phyloP scores from a whole-genome alignment of 2,888 invertebrate genomes.

The Nudaria mundana region DNA sequence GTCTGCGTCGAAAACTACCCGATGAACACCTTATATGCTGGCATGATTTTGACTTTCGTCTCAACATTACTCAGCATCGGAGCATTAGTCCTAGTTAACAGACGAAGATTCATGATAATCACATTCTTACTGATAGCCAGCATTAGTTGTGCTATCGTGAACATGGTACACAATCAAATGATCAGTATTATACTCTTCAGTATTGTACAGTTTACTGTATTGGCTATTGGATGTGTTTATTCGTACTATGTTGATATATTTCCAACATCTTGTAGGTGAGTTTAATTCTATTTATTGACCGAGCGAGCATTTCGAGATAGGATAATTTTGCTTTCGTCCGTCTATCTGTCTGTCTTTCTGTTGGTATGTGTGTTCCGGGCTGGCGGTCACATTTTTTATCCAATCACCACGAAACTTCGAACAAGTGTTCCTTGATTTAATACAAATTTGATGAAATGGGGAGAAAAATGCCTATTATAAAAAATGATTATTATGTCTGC shows the following conservation, averaged over 20 bases:
- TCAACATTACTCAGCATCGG: constrained; percentile 76
- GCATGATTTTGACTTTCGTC: constrained; percentile 77
- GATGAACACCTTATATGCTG: constrained; percentile 73
- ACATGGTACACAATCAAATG: constrained; percentile 39
- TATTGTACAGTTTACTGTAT: constrained; percentile 26
- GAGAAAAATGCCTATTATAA: too few species aligned
- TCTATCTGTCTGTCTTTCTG: too few species aligned
- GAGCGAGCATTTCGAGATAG: too few species aligned
- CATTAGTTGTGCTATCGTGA: constrained; percentile 67
- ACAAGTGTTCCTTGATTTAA: too few species aligned
- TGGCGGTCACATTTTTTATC: too few species aligned
- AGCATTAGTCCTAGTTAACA: constrained; percentile 57
- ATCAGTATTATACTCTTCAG: constrained; percentile 28
- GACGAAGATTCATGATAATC: constrained; percentile 66
- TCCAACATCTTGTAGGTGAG: constrained; percentile 37
- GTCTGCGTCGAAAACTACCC: constrained; percentile 67
- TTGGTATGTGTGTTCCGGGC: too few species aligned
- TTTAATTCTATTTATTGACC: neutral
- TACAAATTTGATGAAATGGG: too few species aligned
- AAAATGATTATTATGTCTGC: too few species aligned
- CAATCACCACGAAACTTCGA: too few species aligned
- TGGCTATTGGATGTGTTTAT: constrained; percentile 29
- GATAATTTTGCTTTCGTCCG: too few species aligned
- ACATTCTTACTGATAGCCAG: constrained; percentile 62
- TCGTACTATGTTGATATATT: constrained; percentile 38